Evolutionary conservation across 2,113 vertebrate species (phyloP).

Genomic region (Setophaga coronata): DNA sequence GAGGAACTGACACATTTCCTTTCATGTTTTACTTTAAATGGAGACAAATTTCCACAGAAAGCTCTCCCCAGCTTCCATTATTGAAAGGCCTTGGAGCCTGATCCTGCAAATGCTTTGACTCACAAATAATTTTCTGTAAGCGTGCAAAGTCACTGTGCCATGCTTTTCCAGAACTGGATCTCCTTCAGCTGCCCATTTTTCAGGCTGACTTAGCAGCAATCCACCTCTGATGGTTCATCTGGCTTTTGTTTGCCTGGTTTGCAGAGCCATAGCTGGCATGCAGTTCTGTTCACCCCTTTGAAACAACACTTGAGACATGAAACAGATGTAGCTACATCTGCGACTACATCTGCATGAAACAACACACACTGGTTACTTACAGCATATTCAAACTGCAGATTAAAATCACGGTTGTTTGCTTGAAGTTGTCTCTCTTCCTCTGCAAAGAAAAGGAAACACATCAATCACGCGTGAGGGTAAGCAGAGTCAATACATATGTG

Average conservation of each 20-base stretch:
- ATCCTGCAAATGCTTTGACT: neutral
- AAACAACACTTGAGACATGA: neutral
- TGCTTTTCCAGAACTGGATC: neutral
- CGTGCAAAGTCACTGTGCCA: neutral
- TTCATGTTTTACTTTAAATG: slow-evolving; percentile 33
- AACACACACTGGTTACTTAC: slow-evolving; percentile 73
- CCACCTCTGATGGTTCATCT: neutral
- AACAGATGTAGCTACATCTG: slow-evolving; percentile 2
- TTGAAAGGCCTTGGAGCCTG: neutral
- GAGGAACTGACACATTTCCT: slow-evolving; percentile 59
- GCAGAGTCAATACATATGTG: neutral
- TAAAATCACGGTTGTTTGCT: slow-evolving; percentile 87
- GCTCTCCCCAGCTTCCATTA: accelerated
- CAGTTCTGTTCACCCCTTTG: neutral
- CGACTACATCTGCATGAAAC: neutral
- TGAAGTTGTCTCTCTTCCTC: slow-evolving; percentile 83
- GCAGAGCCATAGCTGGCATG: neutral
- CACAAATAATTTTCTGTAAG: neutral
- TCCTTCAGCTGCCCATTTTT: neutral
- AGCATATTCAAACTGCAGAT: slow-evolving; percentile 82
- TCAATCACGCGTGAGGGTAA: neutral
- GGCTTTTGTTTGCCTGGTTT: neutral
- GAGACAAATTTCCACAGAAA: neutral
- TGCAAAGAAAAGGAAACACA: slow-evolving; percentile 49
- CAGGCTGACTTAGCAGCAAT: neutral